phyloP scores from a whole-genome alignment of 2,888 invertebrate genomes.

The Argynnis bischoffii region DNA sequence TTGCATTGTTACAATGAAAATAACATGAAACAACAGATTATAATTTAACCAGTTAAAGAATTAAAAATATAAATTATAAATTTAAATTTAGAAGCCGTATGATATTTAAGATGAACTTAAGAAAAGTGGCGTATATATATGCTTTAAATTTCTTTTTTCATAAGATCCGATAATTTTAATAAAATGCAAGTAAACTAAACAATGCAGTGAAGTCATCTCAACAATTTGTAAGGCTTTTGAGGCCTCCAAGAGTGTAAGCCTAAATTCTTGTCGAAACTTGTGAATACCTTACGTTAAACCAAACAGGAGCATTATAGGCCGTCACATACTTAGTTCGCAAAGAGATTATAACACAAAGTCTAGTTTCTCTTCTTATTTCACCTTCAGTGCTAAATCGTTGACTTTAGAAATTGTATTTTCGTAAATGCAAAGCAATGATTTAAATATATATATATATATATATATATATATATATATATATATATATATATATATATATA shows the following conservation, averaged over 20 bases:
- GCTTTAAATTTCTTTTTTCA: neutral
- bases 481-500: no score
- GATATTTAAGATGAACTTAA: no score
- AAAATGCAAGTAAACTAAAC: constrained; percentile 14
- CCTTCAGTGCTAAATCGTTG: neutral
- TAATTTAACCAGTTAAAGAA: no score
- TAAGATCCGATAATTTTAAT: constrained; percentile 6
- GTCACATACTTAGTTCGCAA: constrained; percentile 51
- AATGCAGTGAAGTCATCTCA: constrained; percentile 8
- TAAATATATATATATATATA: no score
- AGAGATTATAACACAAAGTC: constrained; percentile 53
- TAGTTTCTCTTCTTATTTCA: constrained; percentile 33
- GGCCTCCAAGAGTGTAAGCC: constrained; percentile 14
- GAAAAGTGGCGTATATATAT: neutral
- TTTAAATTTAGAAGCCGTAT: no score
- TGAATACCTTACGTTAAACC: constrained; percentile 44
- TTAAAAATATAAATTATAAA: no score
- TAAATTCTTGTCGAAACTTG: constrained; percentile 24
- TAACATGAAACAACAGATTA: no score
- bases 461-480: no score
- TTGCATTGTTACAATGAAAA: no score
- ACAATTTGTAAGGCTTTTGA: constrained; percentile 15
- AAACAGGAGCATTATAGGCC: constrained; percentile 51
- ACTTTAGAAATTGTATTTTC: neutral
- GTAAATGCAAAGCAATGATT: neutral